phyloP scores from a whole-genome alignment of 2,113 vertebrate genomes.

The Oenanthe melanoleuca region DNA sequence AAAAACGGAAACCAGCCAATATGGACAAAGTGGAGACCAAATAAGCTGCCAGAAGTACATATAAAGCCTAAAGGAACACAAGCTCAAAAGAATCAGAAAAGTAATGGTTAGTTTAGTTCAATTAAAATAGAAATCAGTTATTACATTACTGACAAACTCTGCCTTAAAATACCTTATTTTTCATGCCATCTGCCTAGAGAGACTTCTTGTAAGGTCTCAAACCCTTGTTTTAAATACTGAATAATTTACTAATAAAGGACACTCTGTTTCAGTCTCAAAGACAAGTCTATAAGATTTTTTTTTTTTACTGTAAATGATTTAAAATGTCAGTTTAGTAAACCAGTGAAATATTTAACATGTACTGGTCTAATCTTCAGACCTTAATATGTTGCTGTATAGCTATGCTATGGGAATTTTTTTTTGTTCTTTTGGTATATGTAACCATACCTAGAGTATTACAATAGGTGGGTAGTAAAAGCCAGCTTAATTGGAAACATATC shows the following conservation, averaged over 20 bases:
- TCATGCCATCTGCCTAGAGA: slow-evolving; percentile 55
- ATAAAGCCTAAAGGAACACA: slow-evolving; percentile 71
- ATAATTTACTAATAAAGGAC: slow-evolving; percentile 77
- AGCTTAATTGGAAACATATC: slow-evolving; percentile 80
- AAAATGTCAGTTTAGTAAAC: slow-evolving; percentile 75
- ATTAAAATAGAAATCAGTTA: slow-evolving; percentile 60
- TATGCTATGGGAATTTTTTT: slow-evolving; percentile 71
- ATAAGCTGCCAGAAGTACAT: slow-evolving; percentile 71
- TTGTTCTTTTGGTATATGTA: slow-evolving; percentile 74
- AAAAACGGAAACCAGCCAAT: slow-evolving; percentile 55
- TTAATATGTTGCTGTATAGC: slow-evolving; percentile 75
- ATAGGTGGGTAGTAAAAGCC: slow-evolving; percentile 78
- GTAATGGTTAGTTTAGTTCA: slow-evolving; percentile 47
- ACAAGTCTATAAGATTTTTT: slow-evolving; percentile 74
- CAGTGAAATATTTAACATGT: slow-evolving; percentile 75
- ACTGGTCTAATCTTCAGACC: slow-evolving; percentile 74
- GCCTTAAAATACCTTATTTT: slow-evolving; percentile 49
- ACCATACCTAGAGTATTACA: slow-evolving; percentile 75
- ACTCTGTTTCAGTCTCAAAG: slow-evolving; percentile 75
- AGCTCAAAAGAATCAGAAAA: slow-evolving; percentile 68
- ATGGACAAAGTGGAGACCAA: slow-evolving; percentile 78
- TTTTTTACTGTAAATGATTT: slow-evolving; percentile 76
- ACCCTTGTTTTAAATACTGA: slow-evolving; percentile 68
- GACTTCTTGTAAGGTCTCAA: slow-evolving; percentile 67
- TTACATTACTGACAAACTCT: slow-evolving; percentile 55